A percentile compares a stretch with the other conserved stretches of the same genome.
Evolutionary conservation across 2,888 invertebrate genomes (phyloP).

Genomic region (Brenthis daphne): DNA sequence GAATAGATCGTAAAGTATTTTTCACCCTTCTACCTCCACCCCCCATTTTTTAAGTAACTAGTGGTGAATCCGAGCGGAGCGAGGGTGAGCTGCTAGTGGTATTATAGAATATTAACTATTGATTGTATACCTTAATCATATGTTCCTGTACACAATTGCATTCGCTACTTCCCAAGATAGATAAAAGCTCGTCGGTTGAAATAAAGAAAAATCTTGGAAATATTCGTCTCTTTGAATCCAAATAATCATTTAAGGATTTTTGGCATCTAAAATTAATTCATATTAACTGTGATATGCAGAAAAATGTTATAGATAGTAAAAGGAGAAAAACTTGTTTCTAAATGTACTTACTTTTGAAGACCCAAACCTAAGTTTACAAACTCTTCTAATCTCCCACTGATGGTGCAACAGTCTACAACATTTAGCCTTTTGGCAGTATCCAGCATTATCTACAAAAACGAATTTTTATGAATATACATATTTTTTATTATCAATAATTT

Average conservation of each 20-base stretch:
- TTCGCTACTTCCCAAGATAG: constrained; percentile 93
- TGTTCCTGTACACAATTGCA: constrained; percentile 94
- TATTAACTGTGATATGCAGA: background rate
- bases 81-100: background rate
- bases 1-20: no score
- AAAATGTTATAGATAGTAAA: background rate
- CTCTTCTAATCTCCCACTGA: constrained; percentile 88
- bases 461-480: no score
- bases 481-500: no score
- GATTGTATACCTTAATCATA: constrained; percentile 88
- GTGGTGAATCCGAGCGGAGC: no score
- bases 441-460: constrained; percentile 86
- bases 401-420: constrained; percentile 90
- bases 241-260: constrained; percentile 94
- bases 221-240: constrained; percentile 92
- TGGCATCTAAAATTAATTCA: constrained; percentile 83
- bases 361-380: constrained; percentile 87
- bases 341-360: constrained; percentile 84
- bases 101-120: background rate
- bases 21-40: no score
- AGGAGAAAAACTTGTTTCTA: background rate
- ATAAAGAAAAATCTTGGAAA: constrained; percentile 97
- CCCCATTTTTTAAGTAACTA: no score
- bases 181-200: constrained; percentile 94
- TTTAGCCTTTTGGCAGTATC: constrained; percentile 91